Conservation (phyloP, 2,113 vertebrate species). For the Apodemus sylvaticus region DNA sequence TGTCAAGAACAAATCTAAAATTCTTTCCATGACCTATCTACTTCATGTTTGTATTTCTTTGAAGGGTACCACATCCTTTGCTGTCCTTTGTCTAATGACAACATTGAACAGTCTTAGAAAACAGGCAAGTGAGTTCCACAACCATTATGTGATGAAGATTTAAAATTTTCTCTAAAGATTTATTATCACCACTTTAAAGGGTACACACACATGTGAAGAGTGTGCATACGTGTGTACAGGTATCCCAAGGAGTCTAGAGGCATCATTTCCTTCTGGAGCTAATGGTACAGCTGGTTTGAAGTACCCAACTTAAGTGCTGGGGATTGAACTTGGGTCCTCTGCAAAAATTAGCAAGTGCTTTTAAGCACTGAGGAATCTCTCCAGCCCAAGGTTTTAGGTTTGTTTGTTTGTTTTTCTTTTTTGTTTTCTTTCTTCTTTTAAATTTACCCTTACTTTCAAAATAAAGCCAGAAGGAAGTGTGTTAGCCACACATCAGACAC, state of each 20-base stretch:
- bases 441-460: slow-evolving; percentile 6
- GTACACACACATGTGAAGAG: not conserved
- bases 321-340: not conserved
- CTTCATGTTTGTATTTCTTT: not conserved
- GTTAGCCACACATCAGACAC: not conserved
- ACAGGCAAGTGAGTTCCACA: not conserved
- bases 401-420: not conserved
- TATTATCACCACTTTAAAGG: not conserved
- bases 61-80: not conserved
- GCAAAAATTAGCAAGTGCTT: not conserved
- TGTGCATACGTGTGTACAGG: too few relatives aligned
- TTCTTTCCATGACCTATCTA: not conserved
- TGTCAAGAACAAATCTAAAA: slow-evolving; percentile 1
- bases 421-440: not conserved
- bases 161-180: not conserved
- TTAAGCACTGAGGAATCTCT: not conserved
- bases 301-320: not conserved
- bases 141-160: not conserved
- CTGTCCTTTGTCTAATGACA: not conserved
- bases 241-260: not conserved
- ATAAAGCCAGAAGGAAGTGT: slow-evolving; percentile 11
- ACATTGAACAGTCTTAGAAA: not conserved
- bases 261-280: too few relatives aligned
- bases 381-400: too few relatives aligned
- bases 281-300: not conserved